Percentiles rank a stretch among this genome's conserved stretches.
phyloP scores from a whole-genome alignment of 53 echinoderm and acorn worm species.

The Holothuria leucospilota region DNA sequence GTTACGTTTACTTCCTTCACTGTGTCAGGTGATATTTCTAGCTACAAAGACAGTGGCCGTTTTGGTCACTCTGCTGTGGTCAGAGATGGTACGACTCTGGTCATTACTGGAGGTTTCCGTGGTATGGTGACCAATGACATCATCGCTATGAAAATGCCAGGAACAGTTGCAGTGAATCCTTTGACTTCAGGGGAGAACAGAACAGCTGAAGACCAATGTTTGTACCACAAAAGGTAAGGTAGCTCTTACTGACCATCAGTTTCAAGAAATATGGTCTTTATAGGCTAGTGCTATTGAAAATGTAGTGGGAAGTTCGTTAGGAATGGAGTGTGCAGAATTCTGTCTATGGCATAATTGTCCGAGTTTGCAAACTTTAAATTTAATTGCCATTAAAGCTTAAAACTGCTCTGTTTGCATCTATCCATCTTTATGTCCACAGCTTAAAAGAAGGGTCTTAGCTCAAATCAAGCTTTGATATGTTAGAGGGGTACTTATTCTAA shows the following conservation, averaged over 20 bases:
- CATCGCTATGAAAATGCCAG: conserved; percentile 81
- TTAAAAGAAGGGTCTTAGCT: no score
- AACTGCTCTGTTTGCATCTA: no score
- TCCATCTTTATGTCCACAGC: no score
- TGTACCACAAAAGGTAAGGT: conserved; percentile 9
- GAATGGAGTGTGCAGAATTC: no score
- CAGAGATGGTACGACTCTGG: conserved; percentile 83
- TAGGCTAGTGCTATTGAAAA: no score
- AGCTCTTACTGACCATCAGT: not conserved
- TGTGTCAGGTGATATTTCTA: conserved; percentile 23
- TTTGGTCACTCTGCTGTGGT: conserved; percentile 91
- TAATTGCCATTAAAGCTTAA: no score
- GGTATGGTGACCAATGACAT: conserved; percentile 65
- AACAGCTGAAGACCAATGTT: conserved; percentile 24
- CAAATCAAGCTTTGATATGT: no score
- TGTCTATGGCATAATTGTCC: no score
- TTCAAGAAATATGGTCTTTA: no score
- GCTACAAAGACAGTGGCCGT: conserved; percentile 59
- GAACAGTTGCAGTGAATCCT: conserved; percentile 77
- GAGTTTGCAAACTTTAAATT: no score
- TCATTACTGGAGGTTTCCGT: conserved; percentile 80
- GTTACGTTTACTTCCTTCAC: not conserved
- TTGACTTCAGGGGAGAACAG: not conserved
- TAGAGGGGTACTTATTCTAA: no score
- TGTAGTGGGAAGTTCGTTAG: no score